A percentile compares a stretch with the other conserved stretches of the same genome.
phyloP scores from a whole-genome alignment of 2,888 invertebrate species.

The Dynastes maya region DNA sequence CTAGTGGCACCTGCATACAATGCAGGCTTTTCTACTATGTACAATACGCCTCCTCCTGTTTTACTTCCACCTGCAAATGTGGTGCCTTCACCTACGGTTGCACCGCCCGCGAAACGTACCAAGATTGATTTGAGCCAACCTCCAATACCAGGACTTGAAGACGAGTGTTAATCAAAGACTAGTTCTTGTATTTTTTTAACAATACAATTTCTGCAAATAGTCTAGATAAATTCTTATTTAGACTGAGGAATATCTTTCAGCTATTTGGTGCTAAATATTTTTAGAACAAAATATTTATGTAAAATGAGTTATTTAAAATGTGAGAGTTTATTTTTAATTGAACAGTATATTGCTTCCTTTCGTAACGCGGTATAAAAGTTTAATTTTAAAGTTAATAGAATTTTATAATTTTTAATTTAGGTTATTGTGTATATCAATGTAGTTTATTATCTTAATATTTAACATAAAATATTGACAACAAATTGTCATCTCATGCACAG shows the following conservation, averaged over 20 bases:
- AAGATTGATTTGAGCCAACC: slow-evolving; percentile 65
- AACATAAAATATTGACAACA: not conserved
- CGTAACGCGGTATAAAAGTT: not conserved
- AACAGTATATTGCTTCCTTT: not conserved
- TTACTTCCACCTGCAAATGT: slow-evolving; percentile 58
- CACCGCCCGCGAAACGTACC: slow-evolving; percentile 58
- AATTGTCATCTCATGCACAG: not conserved
- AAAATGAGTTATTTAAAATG: not conserved
- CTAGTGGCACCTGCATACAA: slow-evolving; percentile 18
- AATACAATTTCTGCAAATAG: slow-evolving; percentile 50
- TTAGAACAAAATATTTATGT: not conserved
- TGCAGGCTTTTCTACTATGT: slow-evolving; percentile 69
- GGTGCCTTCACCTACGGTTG: slow-evolving; percentile 50
- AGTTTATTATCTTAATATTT: not conserved
- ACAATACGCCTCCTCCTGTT: slow-evolving; percentile 66
- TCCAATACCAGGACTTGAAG: slow-evolving; percentile 68
- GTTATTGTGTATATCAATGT: slow-evolving; percentile 3
- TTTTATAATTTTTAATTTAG: slow-evolving; percentile 8
- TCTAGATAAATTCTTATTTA: slow-evolving; percentile 47
- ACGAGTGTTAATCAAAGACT: slow-evolving; percentile 56
- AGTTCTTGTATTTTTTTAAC: slow-evolving; percentile 22
- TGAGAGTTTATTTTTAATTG: not conserved
- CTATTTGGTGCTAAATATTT: not conserved
- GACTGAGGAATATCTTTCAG: slow-evolving; percentile 15
- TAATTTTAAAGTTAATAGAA: not conserved